phyloP scores from a whole-genome alignment of 2,888 invertebrate genomes.

The Drosophila merina region DNA sequence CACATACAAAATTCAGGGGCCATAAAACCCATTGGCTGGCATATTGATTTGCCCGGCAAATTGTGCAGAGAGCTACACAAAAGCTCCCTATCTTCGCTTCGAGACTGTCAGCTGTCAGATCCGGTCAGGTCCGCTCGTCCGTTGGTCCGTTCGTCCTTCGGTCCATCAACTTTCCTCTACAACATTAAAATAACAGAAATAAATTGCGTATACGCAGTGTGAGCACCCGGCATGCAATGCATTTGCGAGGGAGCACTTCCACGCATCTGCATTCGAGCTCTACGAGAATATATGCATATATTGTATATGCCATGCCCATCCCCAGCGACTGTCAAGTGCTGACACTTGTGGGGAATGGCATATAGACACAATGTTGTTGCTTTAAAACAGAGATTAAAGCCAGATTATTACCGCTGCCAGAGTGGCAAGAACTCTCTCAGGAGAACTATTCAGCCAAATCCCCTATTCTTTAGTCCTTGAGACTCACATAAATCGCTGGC shows the following conservation, averaged over 20 bases:
- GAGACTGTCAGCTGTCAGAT: constrained; percentile 8
- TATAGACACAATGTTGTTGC: constrained; percentile 33
- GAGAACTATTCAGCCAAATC: constrained; percentile 11
- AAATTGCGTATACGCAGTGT: constrained; percentile 57
- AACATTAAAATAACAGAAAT: constrained; percentile 37
- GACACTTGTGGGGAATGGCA: constrained; percentile 36
- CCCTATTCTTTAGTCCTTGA: constrained; percentile 49
- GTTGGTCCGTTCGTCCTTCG: constrained; percentile 2
- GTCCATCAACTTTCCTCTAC: constrained; percentile 18
- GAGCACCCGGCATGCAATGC: constrained; percentile 61
- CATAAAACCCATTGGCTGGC: constrained; percentile 23
- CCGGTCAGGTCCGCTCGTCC: constrained; percentile 3
- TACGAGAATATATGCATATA: constrained; percentile 11
- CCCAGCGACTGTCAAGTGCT: constrained; percentile 48
- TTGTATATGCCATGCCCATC: constrained; percentile 1
- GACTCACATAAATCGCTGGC: constrained; percentile 54
- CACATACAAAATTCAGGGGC: constrained; percentile 14
- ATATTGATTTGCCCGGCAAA: constrained; percentile 34
- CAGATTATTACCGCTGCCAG: constrained; percentile 13
- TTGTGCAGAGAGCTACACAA: constrained; percentile 3
- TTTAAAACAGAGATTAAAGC: constrained; percentile 26
- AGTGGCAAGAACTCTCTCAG: not conserved
- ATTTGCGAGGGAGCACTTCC: constrained; percentile 40
- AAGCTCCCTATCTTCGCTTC: not conserved
- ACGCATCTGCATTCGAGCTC: constrained; percentile 61